These are phyloP conservation scores for Eidolon helvum DNA, from an alignment of 2,113 vertebrate genomes.

Conservation along the genomic window DNA sequence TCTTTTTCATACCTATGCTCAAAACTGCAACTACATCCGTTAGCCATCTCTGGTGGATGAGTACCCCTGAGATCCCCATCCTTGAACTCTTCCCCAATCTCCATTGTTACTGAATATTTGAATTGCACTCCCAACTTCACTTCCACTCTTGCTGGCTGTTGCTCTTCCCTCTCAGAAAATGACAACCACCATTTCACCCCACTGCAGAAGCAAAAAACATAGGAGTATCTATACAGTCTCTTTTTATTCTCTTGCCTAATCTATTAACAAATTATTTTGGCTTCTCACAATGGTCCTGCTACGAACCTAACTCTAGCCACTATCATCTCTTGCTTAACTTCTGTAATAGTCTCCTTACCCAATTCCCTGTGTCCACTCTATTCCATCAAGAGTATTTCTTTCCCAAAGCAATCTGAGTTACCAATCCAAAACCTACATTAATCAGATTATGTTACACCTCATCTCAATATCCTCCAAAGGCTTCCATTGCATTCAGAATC, in stretches of 20 bases:
- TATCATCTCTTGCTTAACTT: not conserved
- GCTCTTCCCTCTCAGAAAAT: not conserved
- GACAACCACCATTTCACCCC: not conserved
- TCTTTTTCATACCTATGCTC: not conserved
- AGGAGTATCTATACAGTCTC: accelerated
- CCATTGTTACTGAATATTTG: accelerated
- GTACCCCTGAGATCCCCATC: accelerated
- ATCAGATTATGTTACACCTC: not conserved
- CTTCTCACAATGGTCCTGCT: not conserved
- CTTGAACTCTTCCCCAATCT: accelerated
- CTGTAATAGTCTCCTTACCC: not conserved
- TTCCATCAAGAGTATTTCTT: not conserved
- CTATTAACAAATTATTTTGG: not conserved
- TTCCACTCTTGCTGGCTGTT: not conserved
- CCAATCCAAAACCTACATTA: not conserved
- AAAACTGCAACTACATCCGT: accelerated
- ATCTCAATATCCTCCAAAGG: too few relatives aligned
- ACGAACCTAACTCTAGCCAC: not conserved
- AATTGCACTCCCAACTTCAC: too few relatives aligned
- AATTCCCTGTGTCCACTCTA: too few relatives aligned
- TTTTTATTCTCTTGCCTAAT: not conserved
- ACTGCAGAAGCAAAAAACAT: accelerated
- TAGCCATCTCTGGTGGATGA: too few relatives aligned
- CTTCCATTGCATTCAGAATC: not conserved
- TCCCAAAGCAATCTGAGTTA: not conserved